These are phyloP conservation scores for Hemicordylus capensis DNA, from an alignment of 2,113 vertebrate genomes.

Conservation along the genomic window DNA sequence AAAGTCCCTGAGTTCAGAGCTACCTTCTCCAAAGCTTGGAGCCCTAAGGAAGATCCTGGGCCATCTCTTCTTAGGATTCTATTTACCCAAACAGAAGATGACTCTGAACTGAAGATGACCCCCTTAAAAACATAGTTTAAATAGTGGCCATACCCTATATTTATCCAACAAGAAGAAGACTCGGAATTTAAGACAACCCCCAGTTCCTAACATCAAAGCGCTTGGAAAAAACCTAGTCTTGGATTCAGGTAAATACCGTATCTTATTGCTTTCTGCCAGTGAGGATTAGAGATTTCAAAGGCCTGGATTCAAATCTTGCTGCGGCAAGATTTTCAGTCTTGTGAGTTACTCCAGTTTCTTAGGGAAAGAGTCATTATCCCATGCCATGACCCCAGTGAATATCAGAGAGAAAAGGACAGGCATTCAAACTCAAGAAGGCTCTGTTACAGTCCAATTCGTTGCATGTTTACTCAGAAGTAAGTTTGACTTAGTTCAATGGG, in stretches of 20 bases:
- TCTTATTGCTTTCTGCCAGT: neutral
- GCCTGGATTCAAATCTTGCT: neutral
- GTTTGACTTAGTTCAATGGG: neutral
- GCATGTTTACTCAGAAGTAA: neutral
- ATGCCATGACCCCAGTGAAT: neutral
- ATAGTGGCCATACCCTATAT: too few relatives aligned
- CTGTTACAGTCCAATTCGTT: neutral
- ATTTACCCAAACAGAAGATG: too few relatives aligned
- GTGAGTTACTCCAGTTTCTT: too few relatives aligned
- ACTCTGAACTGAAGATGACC: too few relatives aligned
- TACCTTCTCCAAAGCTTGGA: neutral
- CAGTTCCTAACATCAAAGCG: too few relatives aligned
- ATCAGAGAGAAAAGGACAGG: neutral
- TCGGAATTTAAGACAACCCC: too few relatives aligned
- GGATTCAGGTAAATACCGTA: too few relatives aligned
- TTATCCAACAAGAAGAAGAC: too few relatives aligned
- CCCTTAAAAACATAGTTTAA: too few relatives aligned
- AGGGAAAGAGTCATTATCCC: neutral
- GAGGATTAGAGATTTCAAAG: neutral
- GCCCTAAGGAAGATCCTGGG: too few relatives aligned
- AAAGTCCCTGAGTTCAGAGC: neutral
- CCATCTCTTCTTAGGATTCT: neutral
- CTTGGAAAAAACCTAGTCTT: too few relatives aligned
- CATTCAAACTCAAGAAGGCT: neutral
- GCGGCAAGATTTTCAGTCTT: neutral